These are phyloP conservation scores for Saturnia japonica DNA, from an alignment of 2,888 invertebrate species.

Conservation along the genomic window DNA sequence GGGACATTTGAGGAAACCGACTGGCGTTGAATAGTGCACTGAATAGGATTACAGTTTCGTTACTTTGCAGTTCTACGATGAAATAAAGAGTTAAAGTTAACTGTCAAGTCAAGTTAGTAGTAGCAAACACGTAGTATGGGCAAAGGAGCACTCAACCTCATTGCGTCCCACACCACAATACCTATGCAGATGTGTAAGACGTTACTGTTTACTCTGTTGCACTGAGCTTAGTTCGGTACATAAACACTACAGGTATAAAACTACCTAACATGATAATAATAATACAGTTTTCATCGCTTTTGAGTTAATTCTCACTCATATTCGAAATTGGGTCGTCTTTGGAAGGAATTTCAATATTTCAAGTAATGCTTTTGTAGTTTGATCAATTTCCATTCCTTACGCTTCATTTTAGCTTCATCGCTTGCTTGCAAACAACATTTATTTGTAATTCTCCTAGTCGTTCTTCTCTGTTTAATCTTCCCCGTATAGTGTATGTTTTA, in stretches of 20 bases:
- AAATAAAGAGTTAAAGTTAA: not conserved
- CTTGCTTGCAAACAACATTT: too few relatives aligned
- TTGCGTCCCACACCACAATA: slow-evolving; percentile 29
- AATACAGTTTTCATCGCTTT: not conserved
- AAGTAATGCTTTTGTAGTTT: too few relatives aligned
- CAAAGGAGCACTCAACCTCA: slow-evolving; percentile 34
- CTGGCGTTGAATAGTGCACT: too few relatives aligned
- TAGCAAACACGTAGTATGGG: slow-evolving; percentile 23
- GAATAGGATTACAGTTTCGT: too few relatives aligned
- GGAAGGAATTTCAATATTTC: too few relatives aligned
- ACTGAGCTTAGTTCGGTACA: slow-evolving; percentile 14
- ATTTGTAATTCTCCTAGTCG: too few relatives aligned
- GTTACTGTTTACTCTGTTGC: slow-evolving; percentile 24
- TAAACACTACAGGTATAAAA: not conserved
- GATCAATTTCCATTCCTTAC: too few relatives aligned
- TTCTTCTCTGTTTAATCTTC: too few relatives aligned
- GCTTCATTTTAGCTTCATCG: too few relatives aligned
- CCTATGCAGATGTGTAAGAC: slow-evolving; percentile 30
- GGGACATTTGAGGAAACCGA: too few relatives aligned
- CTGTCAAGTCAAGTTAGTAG: not conserved
- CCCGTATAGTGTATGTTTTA: too few relatives aligned
- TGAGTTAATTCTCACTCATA: not conserved
- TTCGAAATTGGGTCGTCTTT: not conserved
- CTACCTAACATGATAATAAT: not conserved
- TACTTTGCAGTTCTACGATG: not conserved